These are phyloP conservation scores for Enteromius treurensis DNA, from an alignment of 2,797 vertebrate species.

Conservation along the genomic window DNA sequence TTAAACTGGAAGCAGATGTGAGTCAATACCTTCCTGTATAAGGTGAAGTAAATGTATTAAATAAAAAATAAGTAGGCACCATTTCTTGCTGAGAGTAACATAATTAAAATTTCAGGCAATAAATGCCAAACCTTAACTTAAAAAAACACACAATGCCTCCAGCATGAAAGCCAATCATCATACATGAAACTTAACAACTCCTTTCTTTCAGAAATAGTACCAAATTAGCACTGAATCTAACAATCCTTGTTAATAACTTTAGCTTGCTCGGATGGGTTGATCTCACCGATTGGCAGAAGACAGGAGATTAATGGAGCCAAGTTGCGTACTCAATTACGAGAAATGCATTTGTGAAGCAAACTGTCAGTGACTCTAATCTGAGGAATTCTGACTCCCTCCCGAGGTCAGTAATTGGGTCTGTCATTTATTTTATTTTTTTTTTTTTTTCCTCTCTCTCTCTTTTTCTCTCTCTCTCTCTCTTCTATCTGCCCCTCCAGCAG, in stretches of 20 bases:
- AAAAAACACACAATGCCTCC: conserved; percentile 29
- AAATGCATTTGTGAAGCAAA: conserved; percentile 83
- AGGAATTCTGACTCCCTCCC: conserved; percentile 69
- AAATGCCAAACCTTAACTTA: conserved; percentile 36
- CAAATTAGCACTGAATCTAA: conserved; percentile 77
- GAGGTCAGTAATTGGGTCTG: conserved; percentile 62
- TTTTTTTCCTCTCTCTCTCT: conserved; percentile 52
- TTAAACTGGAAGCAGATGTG: conserved; percentile 60
- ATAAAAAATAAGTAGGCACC: conserved; percentile 42
- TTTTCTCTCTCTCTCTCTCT: conserved; percentile 22
- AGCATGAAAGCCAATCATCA: conserved; percentile 11
- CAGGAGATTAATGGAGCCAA: conserved; percentile 80
- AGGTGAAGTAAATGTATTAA: conserved; percentile 12
- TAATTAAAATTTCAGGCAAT: conserved; percentile 19
- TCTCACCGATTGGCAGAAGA: conserved; percentile 77
- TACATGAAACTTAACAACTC: conserved; percentile 49
- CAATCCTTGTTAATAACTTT: conserved; percentile 76
- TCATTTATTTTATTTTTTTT: conserved; percentile 43
- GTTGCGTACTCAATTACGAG: conserved; percentile 77
- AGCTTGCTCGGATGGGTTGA: conserved; percentile 67
- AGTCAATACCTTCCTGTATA: conserved; percentile 38
- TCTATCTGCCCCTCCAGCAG: conserved; percentile 75
- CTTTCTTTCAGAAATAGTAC: conserved; percentile 74
- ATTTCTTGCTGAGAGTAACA: conserved; percentile 35
- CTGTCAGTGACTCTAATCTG: conserved; percentile 81